Evolutionary conservation across 92 coral and sea anemone species (phyloP).

Genomic region (Epizoanthus illoricatus): DNA sequence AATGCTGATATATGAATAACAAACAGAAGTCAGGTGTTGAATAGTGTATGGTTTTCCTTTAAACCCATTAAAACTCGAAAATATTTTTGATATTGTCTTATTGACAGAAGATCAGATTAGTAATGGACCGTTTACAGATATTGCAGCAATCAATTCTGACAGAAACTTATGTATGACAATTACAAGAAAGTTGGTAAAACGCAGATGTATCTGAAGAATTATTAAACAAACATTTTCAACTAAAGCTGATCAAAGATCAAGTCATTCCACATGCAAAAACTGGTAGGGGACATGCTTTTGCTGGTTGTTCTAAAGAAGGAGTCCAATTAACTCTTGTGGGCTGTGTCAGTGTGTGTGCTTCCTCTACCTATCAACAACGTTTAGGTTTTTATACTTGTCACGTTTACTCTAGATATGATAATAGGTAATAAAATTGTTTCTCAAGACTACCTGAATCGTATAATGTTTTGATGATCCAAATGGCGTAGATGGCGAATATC

Average conservation of each 20-base stretch:
- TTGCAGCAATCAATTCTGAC: no score
- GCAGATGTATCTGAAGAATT: no score
- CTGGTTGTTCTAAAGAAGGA: constrained; percentile 32
- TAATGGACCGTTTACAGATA: no score
- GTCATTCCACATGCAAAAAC: constrained; percentile 32
- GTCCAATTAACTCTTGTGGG: constrained; percentile 24
- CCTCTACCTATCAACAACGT: constrained; percentile 12
- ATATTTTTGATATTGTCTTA: no score
- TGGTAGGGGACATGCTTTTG: constrained; percentile 20
- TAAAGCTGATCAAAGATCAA: constrained; percentile 38
- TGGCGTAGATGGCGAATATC: constrained; percentile 76
- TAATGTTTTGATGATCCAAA: constrained; percentile 79
- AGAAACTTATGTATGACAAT: no score
- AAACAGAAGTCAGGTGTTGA: no score
- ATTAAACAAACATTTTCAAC: not conserved
- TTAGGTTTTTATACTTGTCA: not conserved
- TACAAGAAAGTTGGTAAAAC: no score
- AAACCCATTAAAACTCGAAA: no score
- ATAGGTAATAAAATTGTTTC: not conserved
- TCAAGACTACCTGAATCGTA: constrained; percentile 70
- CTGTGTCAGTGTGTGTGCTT: constrained; percentile 35
- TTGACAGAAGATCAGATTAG: no score
- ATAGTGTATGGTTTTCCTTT: no score
- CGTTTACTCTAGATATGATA: not conserved
- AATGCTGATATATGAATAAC: no score